phyloP scores from a whole-genome alignment of 2,113 vertebrate genomes.

The Hypanus sabinus region DNA sequence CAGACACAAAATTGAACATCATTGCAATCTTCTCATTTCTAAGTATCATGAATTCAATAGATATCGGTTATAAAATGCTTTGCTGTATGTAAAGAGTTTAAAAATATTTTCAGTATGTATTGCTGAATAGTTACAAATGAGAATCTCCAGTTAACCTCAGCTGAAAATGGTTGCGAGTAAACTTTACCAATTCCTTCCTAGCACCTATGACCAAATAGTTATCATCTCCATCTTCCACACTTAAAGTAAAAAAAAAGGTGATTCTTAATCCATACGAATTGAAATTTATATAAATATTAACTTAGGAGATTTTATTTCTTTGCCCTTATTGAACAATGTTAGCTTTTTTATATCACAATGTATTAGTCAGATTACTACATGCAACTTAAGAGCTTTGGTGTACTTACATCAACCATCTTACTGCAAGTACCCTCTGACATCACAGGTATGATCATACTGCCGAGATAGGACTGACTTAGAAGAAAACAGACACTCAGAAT shows the following conservation, averaged over 20 bases:
- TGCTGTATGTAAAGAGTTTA: background rate
- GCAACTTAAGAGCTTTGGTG: background rate
- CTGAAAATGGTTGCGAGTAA: background rate
- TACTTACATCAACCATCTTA: slow-evolving; percentile 28
- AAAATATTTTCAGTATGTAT: background rate
- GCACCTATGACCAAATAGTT: background rate
- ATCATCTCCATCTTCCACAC: background rate
- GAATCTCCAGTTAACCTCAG: background rate
- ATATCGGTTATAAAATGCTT: background rate
- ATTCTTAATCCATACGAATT: background rate
- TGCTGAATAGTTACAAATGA: too few species aligned
- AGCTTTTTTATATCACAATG: background rate
- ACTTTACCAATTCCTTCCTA: background rate
- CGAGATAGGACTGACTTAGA: background rate
- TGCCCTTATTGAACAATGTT: background rate
- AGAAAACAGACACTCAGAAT: background rate
- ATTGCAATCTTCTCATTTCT: too few species aligned
- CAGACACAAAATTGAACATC: too few species aligned
- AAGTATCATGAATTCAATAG: background rate
- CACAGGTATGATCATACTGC: background rate
- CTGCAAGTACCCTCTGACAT: background rate
- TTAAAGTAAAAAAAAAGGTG: background rate
- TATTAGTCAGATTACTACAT: background rate
- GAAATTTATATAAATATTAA: background rate
- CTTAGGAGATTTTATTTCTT: background rate